phyloP scores from a whole-genome alignment of 2,797 vertebrate species.

The Arnoldichthys spilopterus region DNA sequence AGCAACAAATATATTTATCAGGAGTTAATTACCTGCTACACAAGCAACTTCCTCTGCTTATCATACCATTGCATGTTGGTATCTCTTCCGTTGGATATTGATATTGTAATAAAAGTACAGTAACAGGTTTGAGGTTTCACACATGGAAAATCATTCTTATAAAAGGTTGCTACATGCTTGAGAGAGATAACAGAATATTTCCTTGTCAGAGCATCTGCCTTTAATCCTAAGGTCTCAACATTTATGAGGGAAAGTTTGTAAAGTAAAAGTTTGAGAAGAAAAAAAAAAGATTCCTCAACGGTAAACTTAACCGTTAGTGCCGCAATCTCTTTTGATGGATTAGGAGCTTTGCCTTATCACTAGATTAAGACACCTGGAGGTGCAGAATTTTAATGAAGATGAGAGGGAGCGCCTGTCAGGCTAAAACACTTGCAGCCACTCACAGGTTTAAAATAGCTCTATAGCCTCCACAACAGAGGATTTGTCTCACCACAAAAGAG shows the following conservation, averaged over 20 bases:
- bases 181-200: constrained; percentile 32
- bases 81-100: constrained; percentile 8
- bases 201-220: constrained; percentile 40
- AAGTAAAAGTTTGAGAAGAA: constrained; percentile 52
- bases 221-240: constrained; percentile 42
- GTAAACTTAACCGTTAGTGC: constrained; percentile 68
- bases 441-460: constrained; percentile 56
- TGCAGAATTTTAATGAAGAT: constrained; percentile 68
- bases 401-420: constrained; percentile 52
- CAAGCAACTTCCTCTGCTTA: not conserved
- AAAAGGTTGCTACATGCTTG: not conserved
- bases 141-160: not conserved
- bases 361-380: constrained; percentile 72
- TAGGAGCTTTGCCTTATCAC: constrained; percentile 77
- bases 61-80: not conserved
- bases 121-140: constrained; percentile 16
- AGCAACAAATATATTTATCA: not conserved
- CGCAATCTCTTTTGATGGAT: constrained; percentile 72
- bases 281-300: constrained; percentile 60
- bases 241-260: constrained; percentile 52
- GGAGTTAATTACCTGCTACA: not conserved
- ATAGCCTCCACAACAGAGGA: constrained; percentile 46
- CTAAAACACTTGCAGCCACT: constrained; percentile 56
- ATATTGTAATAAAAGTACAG: not conserved
- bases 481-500: constrained; percentile 46